Base-by-base conservation (phyloP, 2,797 vertebrate genomes). In the Sebastes oblongus region DNA sequence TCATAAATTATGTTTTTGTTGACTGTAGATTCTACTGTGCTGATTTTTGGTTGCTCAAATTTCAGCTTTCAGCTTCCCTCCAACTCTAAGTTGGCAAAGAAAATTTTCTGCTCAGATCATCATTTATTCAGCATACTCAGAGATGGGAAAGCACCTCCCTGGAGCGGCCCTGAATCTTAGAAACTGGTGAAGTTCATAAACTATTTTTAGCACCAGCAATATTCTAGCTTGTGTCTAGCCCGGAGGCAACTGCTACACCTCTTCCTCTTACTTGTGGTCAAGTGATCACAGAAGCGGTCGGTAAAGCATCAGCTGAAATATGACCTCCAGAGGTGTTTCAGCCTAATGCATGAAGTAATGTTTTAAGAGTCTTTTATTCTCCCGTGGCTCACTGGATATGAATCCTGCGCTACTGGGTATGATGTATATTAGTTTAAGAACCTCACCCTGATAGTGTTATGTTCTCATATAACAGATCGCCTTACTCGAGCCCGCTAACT, bases 91-190 rank as follows among this genome's bases (percentile, higher is more conserved):
- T 22, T 22, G 18, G 66, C 67, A 70, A 58, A 75, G 32, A 75
- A 88, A 77, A 84, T 66, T 86, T 82, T 87, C 82, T 78, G 80
- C 80, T 59, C 50, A 10, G 36, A 30, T 88, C 87, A 92, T 91
- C 80, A 93, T 88, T 91, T 91, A 91, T 93, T 94, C 73, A 94
- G 66, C 56, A 22, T 34, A 79, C 64, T 60, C 42, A 71, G 80
- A 83, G 78, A 74, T 69, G 59, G 86, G 66, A 87, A 88, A 89
- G 70, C 72, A 83, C 78, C 67, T 89, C 75, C 72, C 66, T 59
- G n/a, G 36, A 86, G 89, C 70, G 65, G 66, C 50, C 46, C 75
- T 39, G 69, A 80, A 78, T 89, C 65, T 75, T 59, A 73, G 86
- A 90, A 86, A 83, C 22, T 20, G 13, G 54, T 46, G 32, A 81